A percentile compares a stretch with the other conserved stretches of the same genome.
phyloP scores from a whole-genome alignment of 37 sponge, comb jelly and placozoan genomes.

The Halisarca cf. caerulea region DNA sequence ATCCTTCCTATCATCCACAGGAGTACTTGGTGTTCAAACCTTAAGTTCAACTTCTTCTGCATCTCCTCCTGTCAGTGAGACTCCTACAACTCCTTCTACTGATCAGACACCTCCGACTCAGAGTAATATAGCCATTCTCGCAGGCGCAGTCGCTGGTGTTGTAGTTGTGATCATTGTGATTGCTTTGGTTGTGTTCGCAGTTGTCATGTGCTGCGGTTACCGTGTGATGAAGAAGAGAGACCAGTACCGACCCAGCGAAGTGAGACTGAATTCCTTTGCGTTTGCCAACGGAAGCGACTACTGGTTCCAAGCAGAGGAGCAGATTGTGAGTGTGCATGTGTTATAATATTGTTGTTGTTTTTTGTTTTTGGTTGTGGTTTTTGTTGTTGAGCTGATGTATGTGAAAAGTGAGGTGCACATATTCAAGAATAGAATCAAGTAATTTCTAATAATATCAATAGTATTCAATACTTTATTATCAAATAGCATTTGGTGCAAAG shows the following conservation, averaged over 20 bases:
- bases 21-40: background rate
- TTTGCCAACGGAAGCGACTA: slow-evolving; percentile 19
- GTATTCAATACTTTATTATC: no score
- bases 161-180: slow-evolving; percentile 14
- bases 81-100: background rate
- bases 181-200: background rate
- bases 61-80: background rate
- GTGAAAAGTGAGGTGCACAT: no score
- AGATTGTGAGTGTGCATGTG: slow-evolving; percentile 60
- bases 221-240: slow-evolving; percentile 31
- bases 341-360: background rate
- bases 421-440: no score
- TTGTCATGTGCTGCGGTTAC: slow-evolving; percentile 5
- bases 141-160: slow-evolving; percentile 26
- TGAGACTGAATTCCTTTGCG: background rate
- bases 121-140: background rate
- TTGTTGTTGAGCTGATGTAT: no score
- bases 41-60: background rate
- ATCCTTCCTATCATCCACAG: background rate
- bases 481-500: no score
- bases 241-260: background rate
- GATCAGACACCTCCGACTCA: no score
- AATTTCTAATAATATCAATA: no score
- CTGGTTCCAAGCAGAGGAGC: slow-evolving; percentile 62
- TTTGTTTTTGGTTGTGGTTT: background rate